Conservation (phyloP, 23 tunicate genomes). For the Pegea sp. region DNA sequence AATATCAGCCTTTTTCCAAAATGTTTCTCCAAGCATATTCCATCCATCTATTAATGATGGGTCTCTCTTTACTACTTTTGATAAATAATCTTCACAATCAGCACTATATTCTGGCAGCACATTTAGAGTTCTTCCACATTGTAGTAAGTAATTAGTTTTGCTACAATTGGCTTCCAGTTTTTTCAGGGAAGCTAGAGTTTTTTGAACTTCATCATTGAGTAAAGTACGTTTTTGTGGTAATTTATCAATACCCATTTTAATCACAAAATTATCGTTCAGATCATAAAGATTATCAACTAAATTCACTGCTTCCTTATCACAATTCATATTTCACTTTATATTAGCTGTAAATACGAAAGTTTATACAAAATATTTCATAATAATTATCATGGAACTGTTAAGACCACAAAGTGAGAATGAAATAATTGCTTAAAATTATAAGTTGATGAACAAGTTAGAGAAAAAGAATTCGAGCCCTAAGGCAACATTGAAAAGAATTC, state of each 20-base stretch:
- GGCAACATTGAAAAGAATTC: too few relatives aligned
- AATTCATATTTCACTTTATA: slow-evolving; percentile 1
- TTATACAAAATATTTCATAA: too few relatives aligned
- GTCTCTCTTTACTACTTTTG: slow-evolving; percentile 82
- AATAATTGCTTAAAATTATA: too few relatives aligned
- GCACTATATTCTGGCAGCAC: slow-evolving; percentile 52
- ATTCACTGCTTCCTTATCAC: slow-evolving; percentile 3
- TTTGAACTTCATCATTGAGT: slow-evolving; percentile 28
- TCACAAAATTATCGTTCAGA: slow-evolving; percentile 44
- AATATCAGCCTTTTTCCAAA: slow-evolving; percentile 80
- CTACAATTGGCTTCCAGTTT: slow-evolving; percentile 18
- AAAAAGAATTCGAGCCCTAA: too few relatives aligned
- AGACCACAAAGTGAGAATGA: too few relatives aligned
- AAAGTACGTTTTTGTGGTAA: slow-evolving; percentile 10
- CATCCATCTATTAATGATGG: slow-evolving; percentile 67
- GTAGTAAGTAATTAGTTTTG: slow-evolving; percentile 45
- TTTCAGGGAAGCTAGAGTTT: slow-evolving; percentile 10
- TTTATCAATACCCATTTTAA: slow-evolving; percentile 20
- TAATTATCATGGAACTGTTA: too few relatives aligned
- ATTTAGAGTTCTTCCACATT: slow-evolving; percentile 34
- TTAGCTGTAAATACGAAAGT: too few relatives aligned
- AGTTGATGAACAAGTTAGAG: too few relatives aligned
- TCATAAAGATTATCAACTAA: slow-evolving; percentile 41
- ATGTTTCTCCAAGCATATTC: slow-evolving; percentile 87
- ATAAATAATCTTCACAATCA: slow-evolving; percentile 71